Evolutionary conservation across 2,113 vertebrate genomes (phyloP).

Genomic region (Malaclemys terrapin): DNA sequence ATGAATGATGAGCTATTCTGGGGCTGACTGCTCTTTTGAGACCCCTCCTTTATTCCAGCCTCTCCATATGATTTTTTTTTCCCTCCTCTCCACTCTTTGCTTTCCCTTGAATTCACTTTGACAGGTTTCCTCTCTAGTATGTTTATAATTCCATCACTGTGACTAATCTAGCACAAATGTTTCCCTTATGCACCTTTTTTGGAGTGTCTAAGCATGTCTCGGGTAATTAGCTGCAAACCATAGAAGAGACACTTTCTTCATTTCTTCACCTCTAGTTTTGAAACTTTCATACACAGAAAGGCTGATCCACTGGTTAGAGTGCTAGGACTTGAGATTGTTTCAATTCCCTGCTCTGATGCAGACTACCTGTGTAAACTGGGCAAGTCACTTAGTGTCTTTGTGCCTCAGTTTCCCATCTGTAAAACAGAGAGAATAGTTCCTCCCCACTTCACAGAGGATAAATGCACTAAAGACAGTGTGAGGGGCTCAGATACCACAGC

Average conservation of each 20-base stretch:
- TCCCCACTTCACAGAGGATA: not conserved
- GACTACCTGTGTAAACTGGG: not conserved
- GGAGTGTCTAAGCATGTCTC: not conserved
- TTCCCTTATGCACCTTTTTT: not conserved
- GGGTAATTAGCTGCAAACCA: not conserved
- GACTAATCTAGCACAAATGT: slow-evolving; percentile 1
- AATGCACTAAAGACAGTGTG: not conserved
- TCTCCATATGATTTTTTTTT: slow-evolving; percentile 19
- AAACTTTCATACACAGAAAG: not conserved
- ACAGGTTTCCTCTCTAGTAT: slow-evolving; percentile 47
- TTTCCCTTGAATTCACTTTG: slow-evolving; percentile 23
- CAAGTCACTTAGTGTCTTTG: not conserved
- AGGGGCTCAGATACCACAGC: not conserved
- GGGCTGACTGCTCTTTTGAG: slow-evolving; percentile 24
- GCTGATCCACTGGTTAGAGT: not conserved
- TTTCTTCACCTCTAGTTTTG: too few relatives aligned
- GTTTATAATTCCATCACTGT: slow-evolving; percentile 12
- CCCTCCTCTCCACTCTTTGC: not conserved
- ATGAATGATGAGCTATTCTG: slow-evolving; percentile 39
- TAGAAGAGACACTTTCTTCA: not conserved
- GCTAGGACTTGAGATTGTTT: not conserved
- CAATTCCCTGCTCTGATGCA: too few relatives aligned
- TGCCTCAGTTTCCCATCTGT: not conserved
- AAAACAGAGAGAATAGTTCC: not conserved
- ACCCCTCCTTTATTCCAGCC: slow-evolving; percentile 11